Conservation (phyloP, 2,797 vertebrate genomes). For the Salarias fasciatus region DNA sequence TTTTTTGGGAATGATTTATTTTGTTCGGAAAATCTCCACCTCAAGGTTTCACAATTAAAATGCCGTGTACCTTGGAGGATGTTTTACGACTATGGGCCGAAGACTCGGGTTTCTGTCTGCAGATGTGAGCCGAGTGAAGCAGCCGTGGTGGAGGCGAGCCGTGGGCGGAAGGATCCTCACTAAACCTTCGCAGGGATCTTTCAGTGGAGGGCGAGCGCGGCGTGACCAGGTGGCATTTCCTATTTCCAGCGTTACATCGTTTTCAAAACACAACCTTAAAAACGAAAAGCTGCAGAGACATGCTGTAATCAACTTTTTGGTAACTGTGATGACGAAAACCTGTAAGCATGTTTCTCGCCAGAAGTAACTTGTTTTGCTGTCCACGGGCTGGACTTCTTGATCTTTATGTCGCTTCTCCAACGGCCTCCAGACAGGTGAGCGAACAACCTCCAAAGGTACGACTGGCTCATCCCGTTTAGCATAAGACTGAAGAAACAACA, state of each 20-base stretch:
- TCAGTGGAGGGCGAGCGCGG: no score
- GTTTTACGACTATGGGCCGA: constrained; percentile 47
- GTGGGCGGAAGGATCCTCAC: no score
- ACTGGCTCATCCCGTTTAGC: constrained; percentile 46
- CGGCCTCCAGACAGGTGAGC: constrained; percentile 25
- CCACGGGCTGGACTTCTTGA: constrained; percentile 26
- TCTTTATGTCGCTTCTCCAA: constrained; percentile 2
- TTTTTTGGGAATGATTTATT: constrained; percentile 71
- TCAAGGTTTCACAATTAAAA: constrained; percentile 60
- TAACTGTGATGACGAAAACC: neutral
- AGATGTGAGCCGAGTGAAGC: no score
- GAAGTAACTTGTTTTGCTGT: constrained; percentile 5
- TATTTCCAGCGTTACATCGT: no score
- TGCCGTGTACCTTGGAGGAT: constrained; percentile 47
- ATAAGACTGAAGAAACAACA: constrained; percentile 24
- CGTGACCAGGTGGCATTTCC: no score
- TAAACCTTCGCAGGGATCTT: no score
- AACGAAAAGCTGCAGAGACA: no score
- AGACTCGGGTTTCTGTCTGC: constrained; percentile 7
- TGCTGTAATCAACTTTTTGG: no score
- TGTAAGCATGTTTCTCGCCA: neutral
- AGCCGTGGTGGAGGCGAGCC: no score
- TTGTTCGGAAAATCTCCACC: constrained; percentile 44
- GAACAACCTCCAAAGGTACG: constrained; percentile 13
- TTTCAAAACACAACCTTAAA: no score